Evolutionary conservation across 2,113 vertebrate species (phyloP).

Genomic region (Tenrec ecaudatus): DNA sequence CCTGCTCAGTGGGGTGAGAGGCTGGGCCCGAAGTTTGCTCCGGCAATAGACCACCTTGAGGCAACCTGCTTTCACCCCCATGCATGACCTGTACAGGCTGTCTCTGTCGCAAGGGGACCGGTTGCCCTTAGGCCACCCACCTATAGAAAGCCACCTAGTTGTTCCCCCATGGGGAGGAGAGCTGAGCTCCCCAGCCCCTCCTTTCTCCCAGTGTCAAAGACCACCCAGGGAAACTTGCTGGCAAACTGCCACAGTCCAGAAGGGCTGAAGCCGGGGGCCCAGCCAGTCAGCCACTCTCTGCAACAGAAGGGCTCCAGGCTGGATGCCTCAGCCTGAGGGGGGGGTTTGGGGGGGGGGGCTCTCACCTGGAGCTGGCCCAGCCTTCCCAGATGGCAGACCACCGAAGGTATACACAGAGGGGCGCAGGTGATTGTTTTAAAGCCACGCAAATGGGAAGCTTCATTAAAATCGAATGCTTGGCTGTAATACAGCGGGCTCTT

Average conservation of each 20-base stretch:
- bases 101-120: neutral
- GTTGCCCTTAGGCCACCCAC: conserved; percentile 15
- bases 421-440: conserved; percentile 21
- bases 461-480: neutral
- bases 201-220: conserved; percentile 71
- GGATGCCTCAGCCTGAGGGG: conserved; percentile 52
- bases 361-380: neutral
- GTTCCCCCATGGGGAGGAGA: conserved; percentile 53
- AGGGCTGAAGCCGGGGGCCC: neutral
- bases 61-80: conserved; percentile 44
- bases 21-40: neutral
- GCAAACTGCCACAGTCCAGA: conserved; percentile 72
- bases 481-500: neutral
- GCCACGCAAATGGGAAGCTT: neutral
- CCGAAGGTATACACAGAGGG: neutral
- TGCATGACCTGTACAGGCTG: conserved; percentile 3
- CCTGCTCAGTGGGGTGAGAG: neutral
- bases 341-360: too few relatives aligned
- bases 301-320: conserved; percentile 14
- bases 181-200: conserved; percentile 31
- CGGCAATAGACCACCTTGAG: conserved; percentile 22
- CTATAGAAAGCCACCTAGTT: conserved; percentile 63
- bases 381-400: neutral
- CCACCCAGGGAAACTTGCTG: conserved; percentile 77
- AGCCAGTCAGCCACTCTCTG: neutral